Percentiles rank a stretch among this genome's conserved stretches.
Conservation (phyloP, 2,888 invertebrate species). For the Anodontia alba region DNA sequence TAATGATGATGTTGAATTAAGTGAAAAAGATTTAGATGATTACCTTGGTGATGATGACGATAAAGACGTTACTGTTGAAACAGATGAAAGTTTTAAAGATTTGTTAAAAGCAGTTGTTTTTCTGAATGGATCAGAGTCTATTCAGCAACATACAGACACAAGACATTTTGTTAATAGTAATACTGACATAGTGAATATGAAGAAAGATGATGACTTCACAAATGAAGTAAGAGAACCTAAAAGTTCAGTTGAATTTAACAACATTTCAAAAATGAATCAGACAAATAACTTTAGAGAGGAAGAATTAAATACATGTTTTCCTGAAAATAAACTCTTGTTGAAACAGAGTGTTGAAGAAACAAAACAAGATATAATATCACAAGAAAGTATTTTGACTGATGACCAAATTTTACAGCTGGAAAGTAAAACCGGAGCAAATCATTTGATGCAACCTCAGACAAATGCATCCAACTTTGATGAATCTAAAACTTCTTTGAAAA, state of each 20-base stretch:
- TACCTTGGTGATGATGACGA: slow-evolving; percentile 63
- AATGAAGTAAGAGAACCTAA: neutral
- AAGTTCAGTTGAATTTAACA: neutral
- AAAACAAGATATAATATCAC: neutral
- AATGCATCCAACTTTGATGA: neutral
- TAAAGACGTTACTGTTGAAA: neutral
- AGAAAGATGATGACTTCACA: neutral
- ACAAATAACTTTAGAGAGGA: neutral
- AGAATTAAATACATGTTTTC: neutral
- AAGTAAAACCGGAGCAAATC: neutral
- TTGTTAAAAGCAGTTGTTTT: too few relatives aligned
- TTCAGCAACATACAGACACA: neutral
- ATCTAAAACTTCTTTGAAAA: neutral
- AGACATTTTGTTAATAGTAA: neutral
- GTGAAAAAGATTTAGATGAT: slow-evolving; percentile 68
- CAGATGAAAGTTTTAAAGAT: neutral
- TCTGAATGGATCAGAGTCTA: neutral
- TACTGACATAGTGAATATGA: neutral
- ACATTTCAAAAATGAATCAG: neutral
- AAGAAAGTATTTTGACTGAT: neutral
- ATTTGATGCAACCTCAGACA: neutral
- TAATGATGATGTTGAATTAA: slow-evolving; percentile 54
- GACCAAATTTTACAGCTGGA: neutral
- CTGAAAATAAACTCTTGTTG: neutral
- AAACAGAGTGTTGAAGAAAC: neutral